Conservation (phyloP, 2,797 vertebrate genomes). For the Myotis vivesi region DNA sequence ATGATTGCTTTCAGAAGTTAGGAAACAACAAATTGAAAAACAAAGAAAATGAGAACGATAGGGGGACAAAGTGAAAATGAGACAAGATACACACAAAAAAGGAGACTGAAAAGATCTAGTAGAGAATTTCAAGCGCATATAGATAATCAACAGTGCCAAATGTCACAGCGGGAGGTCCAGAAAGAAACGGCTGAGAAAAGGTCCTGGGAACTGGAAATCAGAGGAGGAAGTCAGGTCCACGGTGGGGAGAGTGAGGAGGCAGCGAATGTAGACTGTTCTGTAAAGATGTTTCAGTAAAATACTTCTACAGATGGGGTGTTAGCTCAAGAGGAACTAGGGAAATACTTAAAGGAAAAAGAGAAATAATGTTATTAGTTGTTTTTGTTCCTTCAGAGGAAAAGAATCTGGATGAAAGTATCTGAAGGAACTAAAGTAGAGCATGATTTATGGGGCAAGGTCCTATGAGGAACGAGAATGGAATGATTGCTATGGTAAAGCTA, state of each 20-base stretch:
- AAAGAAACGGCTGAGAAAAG: not conserved
- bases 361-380: not conserved
- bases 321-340: not conserved
- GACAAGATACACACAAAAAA: not conserved
- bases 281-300: not conserved
- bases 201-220: not conserved
- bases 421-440: not conserved
- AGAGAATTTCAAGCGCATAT: not conserved
- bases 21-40: not conserved
- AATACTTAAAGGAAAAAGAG: not conserved
- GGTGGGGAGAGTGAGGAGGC: accelerated
- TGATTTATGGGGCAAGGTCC: not conserved
- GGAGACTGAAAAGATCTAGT: not conserved
- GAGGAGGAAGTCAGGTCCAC: not conserved
- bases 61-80: not conserved
- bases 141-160: not conserved
- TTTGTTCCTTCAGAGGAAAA: not conserved
- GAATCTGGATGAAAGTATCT: not conserved
- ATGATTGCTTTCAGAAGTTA: not conserved
- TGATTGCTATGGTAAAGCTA: not conserved
- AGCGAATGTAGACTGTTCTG: accelerated
- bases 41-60: not conserved
- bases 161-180: not conserved
- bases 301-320: not conserved
- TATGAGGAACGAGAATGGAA: not conserved